Evolutionary conservation across 2,888 invertebrate species (phyloP), one percentile per base, ranked within the genome.

Genomic region (Troglohyphantes excavatus): DNA sequence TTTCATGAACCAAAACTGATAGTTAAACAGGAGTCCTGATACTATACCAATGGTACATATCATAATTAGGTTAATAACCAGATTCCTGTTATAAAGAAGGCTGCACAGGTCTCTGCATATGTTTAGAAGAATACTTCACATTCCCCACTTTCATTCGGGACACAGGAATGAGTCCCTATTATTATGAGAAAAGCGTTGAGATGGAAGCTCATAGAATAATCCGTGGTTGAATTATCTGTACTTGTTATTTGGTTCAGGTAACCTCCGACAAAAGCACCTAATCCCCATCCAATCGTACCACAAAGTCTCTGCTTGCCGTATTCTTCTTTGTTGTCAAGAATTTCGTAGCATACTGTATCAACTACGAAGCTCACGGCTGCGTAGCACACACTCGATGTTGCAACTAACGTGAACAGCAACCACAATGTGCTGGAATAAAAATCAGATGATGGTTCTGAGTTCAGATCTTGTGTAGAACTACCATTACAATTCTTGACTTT

Each of bases 231-330:
- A 26, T 67, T 1, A 0, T 78, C 61, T 13, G 17, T 7, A 39
- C 53, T 81, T 0, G 65, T 29, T 2, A 90, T 17, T 93, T 97
- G 97, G n/a, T 97, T 96, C 0, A 97, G 94, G n/a, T 95, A 94
- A 0, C 97, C 97, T 0, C 96, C 95, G 21, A 96, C 93, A 26
- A 97, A 94, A 0, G 97, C 96, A 92, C 97, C 95, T 75, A 96
- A 93, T 17, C 97, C 97, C 95, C 96, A 97, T 0, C 97, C 98
- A 0, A 98, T 94, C 0, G 98, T 96, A 0, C 98, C 98, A 96
- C 96, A 98, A 90, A 97, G 94, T 67, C 97, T 95, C 93, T 98
- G 98, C 92, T 96, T 95, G 0, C 98, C 98, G 93, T 97, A 98
- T 29, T 95, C 94, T 65, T 96, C 95, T 78, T 95, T 95, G 2